Conservation (phyloP, 2,113 vertebrate species). For the Gavialis gangeticus region DNA sequence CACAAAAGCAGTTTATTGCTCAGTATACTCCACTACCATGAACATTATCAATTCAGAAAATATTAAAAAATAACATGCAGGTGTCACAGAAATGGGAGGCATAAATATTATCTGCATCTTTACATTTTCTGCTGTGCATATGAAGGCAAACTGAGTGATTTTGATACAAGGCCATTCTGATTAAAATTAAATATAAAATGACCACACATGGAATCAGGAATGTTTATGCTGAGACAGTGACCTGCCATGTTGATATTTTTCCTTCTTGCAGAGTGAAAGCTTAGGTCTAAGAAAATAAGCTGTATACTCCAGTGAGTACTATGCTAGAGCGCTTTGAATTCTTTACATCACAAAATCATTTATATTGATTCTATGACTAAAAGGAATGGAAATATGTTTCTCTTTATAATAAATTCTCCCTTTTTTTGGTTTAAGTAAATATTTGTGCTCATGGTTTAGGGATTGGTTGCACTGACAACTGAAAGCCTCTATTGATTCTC, state of each 20-base stretch:
- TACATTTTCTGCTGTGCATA: conserved; percentile 31
- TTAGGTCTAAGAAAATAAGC: conserved; percentile 54
- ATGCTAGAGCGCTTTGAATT: conserved; percentile 27
- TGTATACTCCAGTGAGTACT: conserved; percentile 24
- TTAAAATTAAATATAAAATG: conserved; percentile 53
- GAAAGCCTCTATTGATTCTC: conserved; percentile 58
- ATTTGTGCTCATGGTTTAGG: conserved; percentile 38
- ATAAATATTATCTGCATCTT: conserved; percentile 51
- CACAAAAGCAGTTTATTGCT: conserved; percentile 69
- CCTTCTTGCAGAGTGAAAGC: conserved; percentile 9
- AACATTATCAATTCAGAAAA: conserved; percentile 72
- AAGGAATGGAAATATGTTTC: conserved; percentile 55
- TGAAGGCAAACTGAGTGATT: conserved; percentile 53
- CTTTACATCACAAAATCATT: conserved; percentile 50
- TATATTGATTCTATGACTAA: conserved; percentile 57
- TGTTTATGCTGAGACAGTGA: conserved; percentile 12
- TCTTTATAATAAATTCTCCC: conserved; percentile 46
- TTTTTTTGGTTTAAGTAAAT: conserved; percentile 53
- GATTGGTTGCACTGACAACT: conserved; percentile 57
- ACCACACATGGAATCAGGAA: not conserved
- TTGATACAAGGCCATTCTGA: not conserved
- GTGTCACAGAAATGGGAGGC: conserved; percentile 54
- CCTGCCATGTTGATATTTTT: conserved; percentile 2
- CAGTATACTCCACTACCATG: conserved; percentile 50
- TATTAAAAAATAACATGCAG: conserved; percentile 65